Conservation (phyloP, 2,888 invertebrate species). For the Steromphala cineraria region DNA sequence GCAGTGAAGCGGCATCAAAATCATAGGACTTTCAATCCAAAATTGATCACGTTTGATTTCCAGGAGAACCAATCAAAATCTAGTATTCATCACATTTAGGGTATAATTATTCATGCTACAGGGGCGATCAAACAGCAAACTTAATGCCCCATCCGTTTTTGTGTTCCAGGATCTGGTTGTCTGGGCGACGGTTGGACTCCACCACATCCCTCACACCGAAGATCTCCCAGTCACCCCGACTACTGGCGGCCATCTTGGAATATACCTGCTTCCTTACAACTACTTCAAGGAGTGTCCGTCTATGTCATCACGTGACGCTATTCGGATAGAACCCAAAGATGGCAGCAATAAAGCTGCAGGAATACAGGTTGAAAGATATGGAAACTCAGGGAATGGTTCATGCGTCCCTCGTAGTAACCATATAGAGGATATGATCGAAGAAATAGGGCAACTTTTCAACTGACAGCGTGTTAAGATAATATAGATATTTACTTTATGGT, state of each 20-base stretch:
- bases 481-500: too few species aligned
- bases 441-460: not conserved
- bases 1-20: too few species aligned
- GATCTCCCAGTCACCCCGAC: conserved; percentile 56
- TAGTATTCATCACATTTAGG: too few species aligned
- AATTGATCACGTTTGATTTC: too few species aligned
- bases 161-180: conserved; percentile 50
- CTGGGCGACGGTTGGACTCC: conserved; percentile 51
- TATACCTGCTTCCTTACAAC: conserved; percentile 53
- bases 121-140: too few species aligned
- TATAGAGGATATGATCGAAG: not conserved
- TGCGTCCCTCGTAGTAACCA: not conserved
- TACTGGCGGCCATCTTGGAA: conserved; percentile 42
- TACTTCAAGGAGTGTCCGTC: conserved; percentile 57
- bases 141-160: not conserved
- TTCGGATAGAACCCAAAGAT: conserved; percentile 37
- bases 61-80: too few species aligned
- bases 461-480: not conserved
- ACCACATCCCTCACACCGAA: conserved; percentile 58
- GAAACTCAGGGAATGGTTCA: not conserved
- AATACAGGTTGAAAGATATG: conserved; percentile 32
- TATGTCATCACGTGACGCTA: conserved; percentile 48
- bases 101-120: too few species aligned
- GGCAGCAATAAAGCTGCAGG: not conserved
- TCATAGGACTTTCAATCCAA: too few species aligned